Evolutionary conservation across 2,113 vertebrate genomes (phyloP), one percentile per base, ranked within the genome.

Genomic region (Callaeas wilsoni): DNA sequence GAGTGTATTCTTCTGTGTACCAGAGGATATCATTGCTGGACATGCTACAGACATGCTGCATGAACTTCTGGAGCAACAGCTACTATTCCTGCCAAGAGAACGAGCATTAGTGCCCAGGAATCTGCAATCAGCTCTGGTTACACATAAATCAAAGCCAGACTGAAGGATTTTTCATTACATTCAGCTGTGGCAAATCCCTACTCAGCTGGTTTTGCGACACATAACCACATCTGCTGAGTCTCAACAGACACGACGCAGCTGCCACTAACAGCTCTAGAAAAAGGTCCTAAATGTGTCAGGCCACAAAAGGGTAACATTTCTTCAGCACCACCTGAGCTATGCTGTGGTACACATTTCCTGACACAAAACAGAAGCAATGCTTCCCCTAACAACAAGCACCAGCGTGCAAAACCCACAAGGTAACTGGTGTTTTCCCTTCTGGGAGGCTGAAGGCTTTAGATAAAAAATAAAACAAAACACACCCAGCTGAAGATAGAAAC

Each of bases 151-250:
- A 47, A 77, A 89, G 80, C 74, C 79, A 80, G 76, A 67, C 55
- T 76, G 67, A 89, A 93, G 92, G 42, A 85, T 95, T 77, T n/a
- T 84, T 67, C 80, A 93, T 95, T 94, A 74, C 50, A 78, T 86
- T 94, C 95, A 86, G 64, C 80, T 90, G 76, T 75, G 44, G 60
- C 50, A 92, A 95, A 95, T 77, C 76, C 83, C 76, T 52, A 16
- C 83, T 95, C 90, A 87, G 88, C 73, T 88, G 52, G 73, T 84
- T 96, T 86, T 86, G 60, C 0, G 0, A 86, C 80, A 78, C 64
- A 87, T 17, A 77, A 59, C 42, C 71, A 90, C 96, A 96, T 95
- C 91, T 97, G 95, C 76, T 81, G 64, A 84, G 59, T 50, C 85
- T 57, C 78, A 84, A 76, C n/a, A 88, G 71, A 86, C 35, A 47